Evolutionary conservation across 2,888 invertebrate genomes (phyloP).

Genomic region (Hemicrepidius hirtus): DNA sequence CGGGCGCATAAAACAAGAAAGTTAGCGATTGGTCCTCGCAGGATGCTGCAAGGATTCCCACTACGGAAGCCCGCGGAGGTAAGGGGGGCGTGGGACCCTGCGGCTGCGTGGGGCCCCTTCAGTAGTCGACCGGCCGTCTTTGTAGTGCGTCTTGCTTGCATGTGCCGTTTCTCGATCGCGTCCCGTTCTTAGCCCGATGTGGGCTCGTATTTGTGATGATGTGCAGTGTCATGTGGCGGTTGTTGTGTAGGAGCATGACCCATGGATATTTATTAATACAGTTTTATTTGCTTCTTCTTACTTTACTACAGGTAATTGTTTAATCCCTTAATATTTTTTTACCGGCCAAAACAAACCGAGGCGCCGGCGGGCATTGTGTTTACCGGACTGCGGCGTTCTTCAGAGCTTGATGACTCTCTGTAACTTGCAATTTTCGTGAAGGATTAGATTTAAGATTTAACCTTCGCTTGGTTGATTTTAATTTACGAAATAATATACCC

Average conservation of each 20-base stretch:
- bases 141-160: conserved; percentile 58
- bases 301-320: conserved; percentile 71
- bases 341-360: conserved; percentile 4
- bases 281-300: conserved; percentile 71
- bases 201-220: conserved; percentile 68
- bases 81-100: conserved; percentile 65
- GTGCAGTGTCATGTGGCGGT: conserved; percentile 74
- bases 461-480: not conserved
- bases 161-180: conserved; percentile 55
- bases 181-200: conserved; percentile 59
- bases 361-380: conserved; percentile 2
- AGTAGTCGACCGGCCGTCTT: conserved; percentile 70
- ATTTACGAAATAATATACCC: not conserved
- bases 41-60: conserved; percentile 66
- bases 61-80: conserved; percentile 65
- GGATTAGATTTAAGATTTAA: no score
- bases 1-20: conserved; percentile 41
- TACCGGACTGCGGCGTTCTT: no score
- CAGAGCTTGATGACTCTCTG: not conserved
- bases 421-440: no score
- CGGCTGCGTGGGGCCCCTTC: conserved; percentile 68
- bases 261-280: conserved; percentile 73
- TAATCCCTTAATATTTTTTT: conserved; percentile 30
- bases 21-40: conserved; percentile 67
- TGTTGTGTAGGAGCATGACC: conserved; percentile 74